These are phyloP conservation scores for human (Homo sapiens) DNA, from an alignment of 2,113 vertebrate genomes.

Conservation along the genomic window GRCh38 chr12:29719501-29720000, in stretches of 20 bases:
- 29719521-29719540: not conserved
- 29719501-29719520: not conserved
- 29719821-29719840: not conserved
- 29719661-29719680: not conserved
- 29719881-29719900: not conserved
- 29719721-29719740: not conserved
- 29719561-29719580: not conserved
- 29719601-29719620: not conserved
- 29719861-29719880: not conserved
- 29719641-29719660: not conserved
- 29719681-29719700: no score
- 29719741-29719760: not conserved
- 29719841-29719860: not conserved
- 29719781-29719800: not conserved
- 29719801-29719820: not conserved
- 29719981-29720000: not conserved
- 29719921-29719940: not conserved
- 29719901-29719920: not conserved
- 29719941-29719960: not conserved
- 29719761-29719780: not conserved
- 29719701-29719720: not conserved
- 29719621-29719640: not conserved
- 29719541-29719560: not conserved
- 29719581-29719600: not conserved
- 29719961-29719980: not conserved